phyloP scores from a whole-genome alignment of 2,113 vertebrate species.

The Panurus biarmicus region DNA sequence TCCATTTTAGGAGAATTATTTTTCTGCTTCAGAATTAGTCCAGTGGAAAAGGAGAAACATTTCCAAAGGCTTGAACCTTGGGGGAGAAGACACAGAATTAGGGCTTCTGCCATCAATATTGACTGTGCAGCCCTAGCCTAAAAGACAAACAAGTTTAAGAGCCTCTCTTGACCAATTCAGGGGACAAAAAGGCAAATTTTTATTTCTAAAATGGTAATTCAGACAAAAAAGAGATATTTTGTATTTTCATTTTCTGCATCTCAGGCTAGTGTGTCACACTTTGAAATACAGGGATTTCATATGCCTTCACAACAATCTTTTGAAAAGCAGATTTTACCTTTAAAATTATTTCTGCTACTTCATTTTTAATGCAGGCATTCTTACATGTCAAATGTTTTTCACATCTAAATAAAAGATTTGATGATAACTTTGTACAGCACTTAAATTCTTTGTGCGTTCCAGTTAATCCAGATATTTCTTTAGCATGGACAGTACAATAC shows the following conservation, averaged over 20 bases:
- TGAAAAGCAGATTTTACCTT: background rate
- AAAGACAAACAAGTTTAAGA: background rate
- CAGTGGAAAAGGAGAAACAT: background rate
- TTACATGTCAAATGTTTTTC: background rate
- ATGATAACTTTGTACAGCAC: background rate
- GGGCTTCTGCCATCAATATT: background rate
- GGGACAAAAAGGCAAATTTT: background rate
- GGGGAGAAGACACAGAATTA: background rate
- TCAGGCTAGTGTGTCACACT: background rate
- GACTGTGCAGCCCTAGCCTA: background rate
- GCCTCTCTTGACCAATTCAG: background rate
- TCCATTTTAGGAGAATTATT: background rate
- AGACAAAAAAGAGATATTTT: background rate
- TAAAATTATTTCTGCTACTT: background rate
- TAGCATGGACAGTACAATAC: background rate
- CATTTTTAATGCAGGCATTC: background rate
- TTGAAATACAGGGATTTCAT: background rate
- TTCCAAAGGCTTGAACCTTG: background rate
- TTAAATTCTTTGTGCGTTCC: background rate
- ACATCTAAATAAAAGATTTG: background rate
- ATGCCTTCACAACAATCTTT: background rate
- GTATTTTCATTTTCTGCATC: background rate
- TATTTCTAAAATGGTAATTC: background rate
- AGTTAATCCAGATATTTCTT: background rate
- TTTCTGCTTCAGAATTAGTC: background rate